phyloP scores from a whole-genome alignment of 2,113 vertebrate species.

The Chitala chitala region DNA sequence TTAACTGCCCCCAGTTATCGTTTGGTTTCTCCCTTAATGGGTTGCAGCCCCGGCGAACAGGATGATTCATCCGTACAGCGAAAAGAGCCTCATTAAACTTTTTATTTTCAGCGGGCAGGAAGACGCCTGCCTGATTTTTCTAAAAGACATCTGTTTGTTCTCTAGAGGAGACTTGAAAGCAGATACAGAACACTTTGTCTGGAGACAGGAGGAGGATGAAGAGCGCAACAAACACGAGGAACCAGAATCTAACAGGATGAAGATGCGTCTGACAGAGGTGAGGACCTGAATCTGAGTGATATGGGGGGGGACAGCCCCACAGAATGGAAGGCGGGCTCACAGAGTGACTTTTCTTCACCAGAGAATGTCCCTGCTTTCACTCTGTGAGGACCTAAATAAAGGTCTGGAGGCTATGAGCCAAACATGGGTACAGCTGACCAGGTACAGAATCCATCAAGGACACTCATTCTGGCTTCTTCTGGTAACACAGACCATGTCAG shows the following conservation, averaged over 20 bases:
- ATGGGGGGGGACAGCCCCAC: too few species aligned
- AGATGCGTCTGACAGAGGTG: neutral
- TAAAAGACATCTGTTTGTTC: slow-evolving; percentile 39
- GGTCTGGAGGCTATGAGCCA: neutral
- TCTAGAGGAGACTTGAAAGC: slow-evolving; percentile 22
- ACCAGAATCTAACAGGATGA: neutral
- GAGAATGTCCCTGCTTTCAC: neutral
- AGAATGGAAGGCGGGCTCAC: too few species aligned
- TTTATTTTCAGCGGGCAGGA: slow-evolving; percentile 21
- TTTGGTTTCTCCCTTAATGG: slow-evolving; percentile 19
- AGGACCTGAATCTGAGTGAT: too few species aligned
- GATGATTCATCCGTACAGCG: slow-evolving; percentile 3
- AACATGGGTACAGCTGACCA: neutral
- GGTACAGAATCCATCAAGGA: neutral
- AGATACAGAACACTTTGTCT: slow-evolving; percentile 10
- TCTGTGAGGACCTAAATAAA: neutral
- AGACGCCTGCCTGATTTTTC: slow-evolving; percentile 20
- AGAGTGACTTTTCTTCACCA: neutral
- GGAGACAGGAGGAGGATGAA: slow-evolving; percentile 9
- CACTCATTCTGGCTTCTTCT: neutral
- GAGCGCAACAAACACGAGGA: neutral
- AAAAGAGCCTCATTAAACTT: slow-evolving; percentile 31
- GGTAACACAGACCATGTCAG: neutral
- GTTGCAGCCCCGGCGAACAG: slow-evolving; percentile 2
- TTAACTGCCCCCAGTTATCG: neutral